Conservation (phyloP, 2,797 vertebrate species). For the Melanotaenia parkinsoni region DNA sequence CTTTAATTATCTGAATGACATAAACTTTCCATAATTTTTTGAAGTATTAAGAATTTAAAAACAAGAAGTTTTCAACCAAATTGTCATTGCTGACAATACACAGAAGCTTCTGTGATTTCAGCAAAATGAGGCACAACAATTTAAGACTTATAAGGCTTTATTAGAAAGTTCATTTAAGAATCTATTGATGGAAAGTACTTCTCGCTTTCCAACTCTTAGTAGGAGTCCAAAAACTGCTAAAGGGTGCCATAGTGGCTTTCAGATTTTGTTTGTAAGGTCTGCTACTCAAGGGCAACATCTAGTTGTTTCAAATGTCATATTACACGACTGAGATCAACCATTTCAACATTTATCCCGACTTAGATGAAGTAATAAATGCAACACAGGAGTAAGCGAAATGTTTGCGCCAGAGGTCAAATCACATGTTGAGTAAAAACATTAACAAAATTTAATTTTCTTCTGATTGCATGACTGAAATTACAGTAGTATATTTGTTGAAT, state of each 20-base stretch:
- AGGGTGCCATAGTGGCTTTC: no score
- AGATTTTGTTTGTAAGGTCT: no score
- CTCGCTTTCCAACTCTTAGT: no score
- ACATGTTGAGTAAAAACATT: slow-evolving; percentile 4
- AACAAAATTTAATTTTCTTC: neutral
- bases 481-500: neutral
- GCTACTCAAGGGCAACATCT: no score
- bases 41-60: neutral
- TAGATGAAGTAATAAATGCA: neutral
- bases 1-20: neutral
- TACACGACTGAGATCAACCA: neutral
- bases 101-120: neutral
- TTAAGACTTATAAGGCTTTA: neutral
- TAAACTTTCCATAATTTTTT: neutral
- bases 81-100: neutral
- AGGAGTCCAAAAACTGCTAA: no score
- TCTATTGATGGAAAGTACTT: neutral
- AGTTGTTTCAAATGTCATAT: neutral
- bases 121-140: neutral
- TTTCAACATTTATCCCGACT: neutral
- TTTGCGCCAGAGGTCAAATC: neutral
- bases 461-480: neutral
- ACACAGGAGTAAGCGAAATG: neutral
- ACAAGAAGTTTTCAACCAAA: neutral
- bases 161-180: neutral